Base-by-base conservation (phyloP, 2,113 vertebrate species). In the Forbesichthys papilliferus region DNA sequence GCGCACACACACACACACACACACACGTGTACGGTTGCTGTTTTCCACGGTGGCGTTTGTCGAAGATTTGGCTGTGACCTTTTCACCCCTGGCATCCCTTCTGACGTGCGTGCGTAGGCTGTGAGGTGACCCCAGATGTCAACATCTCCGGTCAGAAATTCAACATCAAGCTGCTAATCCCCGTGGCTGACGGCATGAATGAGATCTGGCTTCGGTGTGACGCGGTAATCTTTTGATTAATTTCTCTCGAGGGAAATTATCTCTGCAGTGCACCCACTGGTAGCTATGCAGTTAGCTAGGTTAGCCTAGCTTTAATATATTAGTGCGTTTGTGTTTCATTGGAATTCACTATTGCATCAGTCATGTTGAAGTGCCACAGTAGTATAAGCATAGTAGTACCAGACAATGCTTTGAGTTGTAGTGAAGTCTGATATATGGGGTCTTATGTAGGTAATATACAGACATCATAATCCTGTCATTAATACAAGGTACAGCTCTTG, bases 141-240 rank as follows among this genome's bases (percentile, higher is more conserved):
- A 99, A 99, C 90, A 99, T 99, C 92, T 99, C 98, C 4, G 96
- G 95, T 71, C 98, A 99, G 88, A 99, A 98, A 90, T 99, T 99
- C 86, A 98, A 98, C 91, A 99, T 99, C 91, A 99, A 98, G 86
- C 90, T 99, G 82, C 92, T 99, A 80, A 99, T 99, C 79, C 96
- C 97, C 0, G 97, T 99, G 66, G 96, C 98, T 0, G 98, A 99
- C 65, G 98, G 98, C 69, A 99, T 99, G 98, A 99, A 98, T 47
- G 98, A 99, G 88, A 99, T 99, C 79, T 99, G 98, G 96, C 96
- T 99, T 70, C 96, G 98, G 77, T 99, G 98, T 9, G 98, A 99
- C 75, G 95, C 91, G 1, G 97, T 99, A 77, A 94, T 95, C 90
- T 68, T 63, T 1, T 53, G 1, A 0, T 27, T 6, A 11, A 1